phyloP scores from a whole-genome alignment of 2,797 vertebrate species.

The Crenichthys baileyi region DNA sequence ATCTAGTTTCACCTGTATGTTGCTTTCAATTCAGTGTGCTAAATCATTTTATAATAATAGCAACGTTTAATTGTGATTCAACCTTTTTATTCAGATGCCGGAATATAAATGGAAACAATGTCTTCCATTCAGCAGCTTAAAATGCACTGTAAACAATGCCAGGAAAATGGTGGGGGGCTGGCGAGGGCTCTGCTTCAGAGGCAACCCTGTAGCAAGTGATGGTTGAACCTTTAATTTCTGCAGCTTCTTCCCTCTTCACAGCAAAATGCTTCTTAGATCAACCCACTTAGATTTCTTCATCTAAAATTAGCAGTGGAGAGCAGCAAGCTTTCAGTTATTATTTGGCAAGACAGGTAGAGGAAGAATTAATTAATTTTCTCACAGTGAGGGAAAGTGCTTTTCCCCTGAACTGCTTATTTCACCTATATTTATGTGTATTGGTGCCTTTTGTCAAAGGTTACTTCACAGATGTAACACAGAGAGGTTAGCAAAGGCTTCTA shows the following conservation, averaged over 20 bases:
- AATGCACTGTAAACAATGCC: conserved; percentile 68
- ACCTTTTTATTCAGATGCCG: conserved; percentile 40
- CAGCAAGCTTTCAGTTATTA: conserved; percentile 62
- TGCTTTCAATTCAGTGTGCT: neutral
- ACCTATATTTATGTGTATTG: conserved; percentile 56
- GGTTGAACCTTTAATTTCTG: conserved; percentile 55
- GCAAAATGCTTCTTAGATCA: conserved; percentile 53
- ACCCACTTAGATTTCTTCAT: conserved; percentile 60
- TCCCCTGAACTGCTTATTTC: conserved; percentile 43
- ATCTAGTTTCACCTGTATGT: too few species aligned
- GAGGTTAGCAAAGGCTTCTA: conserved; percentile 16
- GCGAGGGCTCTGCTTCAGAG: conserved; percentile 46
- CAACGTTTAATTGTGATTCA: conserved; percentile 34
- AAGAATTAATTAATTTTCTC: conserved; percentile 67
- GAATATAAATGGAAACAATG: conserved; percentile 51
- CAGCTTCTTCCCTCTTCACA: conserved; percentile 42
- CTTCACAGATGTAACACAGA: conserved; percentile 31
- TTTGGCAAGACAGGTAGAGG: conserved; percentile 65
- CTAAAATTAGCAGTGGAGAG: conserved; percentile 68
- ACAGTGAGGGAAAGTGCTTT: conserved; percentile 69
- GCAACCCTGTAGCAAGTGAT: conserved; percentile 51
- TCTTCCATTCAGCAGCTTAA: conserved; percentile 55
- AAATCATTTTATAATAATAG: conserved; percentile 11
- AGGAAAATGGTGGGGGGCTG: conserved; percentile 63
- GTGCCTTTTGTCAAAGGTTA: conserved; percentile 52